Conservation (phyloP, 1,140 invertebrate genomes). For the Steinernema khuongi region DNA sequence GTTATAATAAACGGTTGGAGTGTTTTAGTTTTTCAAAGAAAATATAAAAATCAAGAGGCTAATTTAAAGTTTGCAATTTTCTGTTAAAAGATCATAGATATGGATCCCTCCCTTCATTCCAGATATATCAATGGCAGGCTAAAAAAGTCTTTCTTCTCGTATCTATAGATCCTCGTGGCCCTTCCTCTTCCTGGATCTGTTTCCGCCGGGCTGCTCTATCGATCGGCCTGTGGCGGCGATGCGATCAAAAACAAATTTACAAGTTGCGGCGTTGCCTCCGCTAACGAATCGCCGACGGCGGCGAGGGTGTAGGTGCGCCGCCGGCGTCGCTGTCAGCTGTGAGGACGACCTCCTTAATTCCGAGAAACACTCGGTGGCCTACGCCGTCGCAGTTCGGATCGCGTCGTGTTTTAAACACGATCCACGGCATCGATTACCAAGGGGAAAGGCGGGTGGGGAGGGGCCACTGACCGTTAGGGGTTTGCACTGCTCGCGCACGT, state of each 20-base stretch:
- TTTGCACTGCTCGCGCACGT: conserved; percentile 96
- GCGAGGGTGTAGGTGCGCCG: neutral
- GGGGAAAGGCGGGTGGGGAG: neutral
- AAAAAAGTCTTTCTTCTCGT: too few species aligned
- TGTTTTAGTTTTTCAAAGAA: too few species aligned
- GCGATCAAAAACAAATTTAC: conserved; percentile 17
- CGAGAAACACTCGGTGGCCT: conserved; percentile 16
- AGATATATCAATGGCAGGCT: too few species aligned
- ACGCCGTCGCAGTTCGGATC: conserved; percentile 11
- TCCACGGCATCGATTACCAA: neutral
- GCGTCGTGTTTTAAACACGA: conserved; percentile 10
- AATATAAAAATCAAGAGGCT: too few species aligned
- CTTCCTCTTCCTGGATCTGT: too few species aligned
- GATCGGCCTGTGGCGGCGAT: conserved; percentile 8
- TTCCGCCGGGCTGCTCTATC: too few species aligned
- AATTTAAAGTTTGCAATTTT: too few species aligned
- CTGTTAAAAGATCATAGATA: too few species aligned
- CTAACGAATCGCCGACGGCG: neutral
- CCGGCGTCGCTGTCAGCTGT: conserved; percentile 8
- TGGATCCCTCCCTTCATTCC: too few species aligned
- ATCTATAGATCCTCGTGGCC: too few species aligned
- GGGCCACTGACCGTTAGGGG: conserved; percentile 75
- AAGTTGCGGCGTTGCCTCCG: conserved; percentile 3
- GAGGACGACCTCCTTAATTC: conserved; percentile 7
- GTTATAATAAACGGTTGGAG: too few species aligned